Evolutionary conservation across 2,797 vertebrate species (phyloP).

Genomic region (Myotis myotis): DNA sequence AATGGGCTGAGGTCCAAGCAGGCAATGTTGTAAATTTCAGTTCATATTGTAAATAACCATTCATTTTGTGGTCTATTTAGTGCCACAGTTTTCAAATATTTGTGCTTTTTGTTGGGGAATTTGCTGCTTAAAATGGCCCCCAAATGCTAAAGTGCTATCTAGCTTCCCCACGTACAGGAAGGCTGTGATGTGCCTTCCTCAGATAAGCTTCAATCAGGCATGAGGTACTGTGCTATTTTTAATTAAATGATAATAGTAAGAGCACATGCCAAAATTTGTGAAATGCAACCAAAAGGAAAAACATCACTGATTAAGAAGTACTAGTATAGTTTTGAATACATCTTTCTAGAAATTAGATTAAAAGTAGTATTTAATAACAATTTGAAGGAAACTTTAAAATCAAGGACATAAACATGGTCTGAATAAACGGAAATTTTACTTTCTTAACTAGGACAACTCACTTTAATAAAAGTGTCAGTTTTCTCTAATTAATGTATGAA

Average conservation of each 20-base stretch:
- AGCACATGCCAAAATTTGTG: background rate
- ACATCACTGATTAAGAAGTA: background rate
- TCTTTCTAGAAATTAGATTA: constrained; percentile 10
- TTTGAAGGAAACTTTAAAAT: constrained; percentile 14
- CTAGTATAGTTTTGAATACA: background rate
- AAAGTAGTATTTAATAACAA: background rate
- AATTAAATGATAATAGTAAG: constrained; percentile 21
- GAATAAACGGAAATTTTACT: background rate
- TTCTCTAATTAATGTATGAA: background rate
- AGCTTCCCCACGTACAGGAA: background rate
- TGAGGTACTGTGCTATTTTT: background rate
- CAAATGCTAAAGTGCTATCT: background rate
- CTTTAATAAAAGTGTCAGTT: background rate
- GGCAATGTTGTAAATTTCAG: background rate
- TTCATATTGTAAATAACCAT: background rate
- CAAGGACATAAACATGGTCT: background rate
- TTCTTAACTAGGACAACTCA: background rate
- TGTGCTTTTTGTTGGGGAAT: background rate
- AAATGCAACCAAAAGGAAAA: background rate
- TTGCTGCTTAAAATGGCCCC: background rate
- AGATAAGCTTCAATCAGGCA: background rate
- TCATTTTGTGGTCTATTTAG: background rate
- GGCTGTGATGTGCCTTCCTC: background rate
- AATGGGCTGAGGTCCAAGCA: background rate
- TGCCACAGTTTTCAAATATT: background rate